These are phyloP conservation scores for Argopecten irradians DNA, from an alignment of 1,140 invertebrate genomes.

Conservation along the genomic window DNA sequence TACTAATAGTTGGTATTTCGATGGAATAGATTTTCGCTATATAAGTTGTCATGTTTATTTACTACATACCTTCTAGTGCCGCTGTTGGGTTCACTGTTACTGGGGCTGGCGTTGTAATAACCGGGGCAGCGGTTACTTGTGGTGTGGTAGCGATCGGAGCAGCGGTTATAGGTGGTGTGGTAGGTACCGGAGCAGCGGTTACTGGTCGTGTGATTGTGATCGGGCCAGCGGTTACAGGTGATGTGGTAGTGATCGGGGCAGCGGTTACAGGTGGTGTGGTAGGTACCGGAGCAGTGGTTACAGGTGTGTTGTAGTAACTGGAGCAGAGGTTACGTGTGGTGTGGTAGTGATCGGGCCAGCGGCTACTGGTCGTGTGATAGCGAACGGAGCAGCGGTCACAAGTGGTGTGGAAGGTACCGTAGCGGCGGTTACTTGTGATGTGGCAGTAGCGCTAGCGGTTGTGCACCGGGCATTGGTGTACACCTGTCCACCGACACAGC, in stretches of 20 bases:
- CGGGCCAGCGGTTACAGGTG: not conserved
- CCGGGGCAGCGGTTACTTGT: not conserved
- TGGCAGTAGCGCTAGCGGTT: not conserved
- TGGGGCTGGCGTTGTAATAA: not conserved
- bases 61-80: not conserved
- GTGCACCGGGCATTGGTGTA: not conserved
- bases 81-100: not conserved
- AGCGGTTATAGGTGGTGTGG: not conserved
- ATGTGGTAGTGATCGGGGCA: not conserved
- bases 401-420: not conserved
- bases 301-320: not conserved
- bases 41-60: not conserved
- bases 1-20: not conserved
- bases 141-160: not conserved
- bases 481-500: conserved; percentile 25
- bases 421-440: not conserved
- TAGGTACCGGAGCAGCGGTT: not conserved
- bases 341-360: no score
- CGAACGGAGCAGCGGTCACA: not conserved
- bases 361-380: not conserved
- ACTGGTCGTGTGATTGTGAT: not conserved
- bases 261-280: not conserved
- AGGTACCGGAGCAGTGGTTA: not conserved
- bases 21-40: not conserved
- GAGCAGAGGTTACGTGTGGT: no score